A percentile compares a stretch with the other conserved stretches of the same genome.
Evolutionary conservation across 2,888 invertebrate genomes (phyloP).

Genomic region (Phragmatobia fuliginosa): DNA sequence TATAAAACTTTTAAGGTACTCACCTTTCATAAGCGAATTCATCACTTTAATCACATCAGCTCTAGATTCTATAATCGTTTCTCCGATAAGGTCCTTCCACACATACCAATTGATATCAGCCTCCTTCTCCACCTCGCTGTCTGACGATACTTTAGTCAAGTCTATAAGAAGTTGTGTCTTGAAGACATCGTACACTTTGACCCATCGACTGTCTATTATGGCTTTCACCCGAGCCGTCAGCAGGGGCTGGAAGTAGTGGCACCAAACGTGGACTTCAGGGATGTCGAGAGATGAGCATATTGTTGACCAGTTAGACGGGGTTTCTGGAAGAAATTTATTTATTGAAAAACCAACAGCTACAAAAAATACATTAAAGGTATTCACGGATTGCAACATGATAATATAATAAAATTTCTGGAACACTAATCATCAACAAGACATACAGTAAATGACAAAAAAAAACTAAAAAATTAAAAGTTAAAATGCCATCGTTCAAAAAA

Average conservation of each 20-base stretch:
- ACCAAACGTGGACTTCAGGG: slow-evolving; percentile 89
- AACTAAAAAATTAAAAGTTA: too few species aligned
- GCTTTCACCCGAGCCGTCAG: slow-evolving; percentile 89
- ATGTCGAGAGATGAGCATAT: slow-evolving; percentile 88
- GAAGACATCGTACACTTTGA: slow-evolving; percentile 71
- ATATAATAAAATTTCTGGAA: too few species aligned
- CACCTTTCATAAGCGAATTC: slow-evolving; percentile 82
- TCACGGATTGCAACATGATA: too few species aligned
- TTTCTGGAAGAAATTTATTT: slow-evolving; percentile 77
- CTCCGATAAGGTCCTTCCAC: slow-evolving; percentile 90
- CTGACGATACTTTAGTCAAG: slow-evolving; percentile 74
- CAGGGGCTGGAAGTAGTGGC: slow-evolving; percentile 90
- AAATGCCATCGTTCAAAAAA: too few species aligned
- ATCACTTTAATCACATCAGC: slow-evolving; percentile 80
- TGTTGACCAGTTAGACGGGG: slow-evolving; percentile 88
- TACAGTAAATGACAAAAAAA: too few species aligned
- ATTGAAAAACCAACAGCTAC: too few species aligned
- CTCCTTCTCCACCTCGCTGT: slow-evolving; percentile 84
- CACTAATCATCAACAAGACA: too few species aligned
- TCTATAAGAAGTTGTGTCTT: slow-evolving; percentile 76
- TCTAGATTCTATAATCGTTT: slow-evolving; percentile 79
- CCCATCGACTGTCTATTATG: slow-evolving; percentile 84
- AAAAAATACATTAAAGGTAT: too few species aligned
- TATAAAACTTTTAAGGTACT: slow-evolving; percentile 17
- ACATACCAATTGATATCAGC: slow-evolving; percentile 90